phyloP scores from a whole-genome alignment of 2,113 vertebrate genomes.

The Crotophaga sulcirostris region DNA sequence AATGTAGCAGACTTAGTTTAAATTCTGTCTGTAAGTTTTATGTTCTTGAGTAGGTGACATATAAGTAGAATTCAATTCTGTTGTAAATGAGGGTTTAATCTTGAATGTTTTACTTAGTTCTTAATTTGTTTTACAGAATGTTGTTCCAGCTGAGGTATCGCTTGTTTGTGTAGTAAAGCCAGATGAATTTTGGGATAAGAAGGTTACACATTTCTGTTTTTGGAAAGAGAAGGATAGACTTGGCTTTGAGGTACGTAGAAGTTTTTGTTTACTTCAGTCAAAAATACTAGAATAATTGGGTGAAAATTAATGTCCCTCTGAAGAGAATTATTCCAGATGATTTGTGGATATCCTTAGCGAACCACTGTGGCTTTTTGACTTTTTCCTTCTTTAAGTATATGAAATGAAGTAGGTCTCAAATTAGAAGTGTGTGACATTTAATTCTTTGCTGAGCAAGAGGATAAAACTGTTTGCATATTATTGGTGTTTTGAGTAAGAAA shows the following conservation, averaged over 20 bases:
- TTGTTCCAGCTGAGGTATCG: constrained; percentile 97
- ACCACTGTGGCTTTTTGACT: background rate
- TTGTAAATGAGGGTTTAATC: constrained; percentile 1
- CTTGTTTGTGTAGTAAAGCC: constrained; percentile 98
- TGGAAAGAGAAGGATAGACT: constrained; percentile 99
- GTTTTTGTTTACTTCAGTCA: background rate
- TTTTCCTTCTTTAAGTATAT: background rate
- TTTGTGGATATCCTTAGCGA: background rate
- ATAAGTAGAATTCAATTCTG: background rate
- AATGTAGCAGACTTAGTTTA: background rate
- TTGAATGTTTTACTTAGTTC: background rate
- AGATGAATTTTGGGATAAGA: constrained; percentile 99
- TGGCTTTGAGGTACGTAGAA: constrained; percentile 90
- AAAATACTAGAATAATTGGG: background rate
- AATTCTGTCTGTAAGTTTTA: background rate
- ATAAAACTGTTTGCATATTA: background rate
- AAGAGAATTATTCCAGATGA: background rate
- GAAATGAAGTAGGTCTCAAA: background rate
- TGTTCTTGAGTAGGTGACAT: background rate
- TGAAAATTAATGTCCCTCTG: background rate
- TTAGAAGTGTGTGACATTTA: background rate
- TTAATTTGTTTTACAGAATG: constrained; percentile 83
- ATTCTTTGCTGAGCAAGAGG: background rate
- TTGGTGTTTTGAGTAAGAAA: background rate
- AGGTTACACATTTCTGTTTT: constrained; percentile 99